phyloP scores from a whole-genome alignment of 2,888 invertebrate species.

The Marronus borbonicus region DNA sequence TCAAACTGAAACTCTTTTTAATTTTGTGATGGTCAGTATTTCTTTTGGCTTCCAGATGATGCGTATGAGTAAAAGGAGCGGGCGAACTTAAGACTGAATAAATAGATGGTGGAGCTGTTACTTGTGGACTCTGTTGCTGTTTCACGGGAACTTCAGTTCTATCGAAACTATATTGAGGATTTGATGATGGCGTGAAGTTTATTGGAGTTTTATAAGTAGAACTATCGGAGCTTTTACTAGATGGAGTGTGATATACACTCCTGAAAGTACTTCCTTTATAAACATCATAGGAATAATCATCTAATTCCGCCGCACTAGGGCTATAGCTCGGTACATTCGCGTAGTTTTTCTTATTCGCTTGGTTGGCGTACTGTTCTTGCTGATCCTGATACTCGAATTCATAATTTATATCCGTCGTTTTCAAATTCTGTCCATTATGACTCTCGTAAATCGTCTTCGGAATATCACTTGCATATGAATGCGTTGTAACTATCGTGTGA shows the following conservation, averaged over 20 bases:
- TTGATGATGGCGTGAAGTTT: slow-evolving; percentile 57
- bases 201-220: slow-evolving; percentile 58
- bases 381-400: slow-evolving; percentile 63
- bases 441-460: slow-evolving; percentile 32
- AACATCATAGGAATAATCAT: slow-evolving; percentile 47
- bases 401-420: slow-evolving; percentile 61
- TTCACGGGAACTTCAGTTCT: slow-evolving; percentile 51
- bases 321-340: slow-evolving; percentile 51
- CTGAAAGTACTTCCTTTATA: slow-evolving; percentile 55
- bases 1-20: slow-evolving; percentile 46
- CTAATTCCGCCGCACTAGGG: slow-evolving; percentile 43
- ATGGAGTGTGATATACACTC: slow-evolving; percentile 54
- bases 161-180: slow-evolving; percentile 57
- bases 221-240: slow-evolving; percentile 37
- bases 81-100: slow-evolving; percentile 68
- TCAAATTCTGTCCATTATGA: slow-evolving; percentile 51
- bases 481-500: slow-evolving; percentile 65
- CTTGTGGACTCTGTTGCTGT: slow-evolving; percentile 62
- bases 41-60: slow-evolving; percentile 66
- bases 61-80: slow-evolving; percentile 66
- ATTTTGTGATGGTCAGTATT: slow-evolving; percentile 62
- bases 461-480: slow-evolving; percentile 59
- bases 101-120: slow-evolving; percentile 66
- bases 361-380: slow-evolving; percentile 6
- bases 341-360: slow-evolving; percentile 50